A percentile compares a stretch with the other conserved stretches of the same genome.
These are phyloP conservation scores for Acrocephalus arundinaceus DNA, from an alignment of 2,113 vertebrate genomes.

Conservation along the genomic window DNA sequence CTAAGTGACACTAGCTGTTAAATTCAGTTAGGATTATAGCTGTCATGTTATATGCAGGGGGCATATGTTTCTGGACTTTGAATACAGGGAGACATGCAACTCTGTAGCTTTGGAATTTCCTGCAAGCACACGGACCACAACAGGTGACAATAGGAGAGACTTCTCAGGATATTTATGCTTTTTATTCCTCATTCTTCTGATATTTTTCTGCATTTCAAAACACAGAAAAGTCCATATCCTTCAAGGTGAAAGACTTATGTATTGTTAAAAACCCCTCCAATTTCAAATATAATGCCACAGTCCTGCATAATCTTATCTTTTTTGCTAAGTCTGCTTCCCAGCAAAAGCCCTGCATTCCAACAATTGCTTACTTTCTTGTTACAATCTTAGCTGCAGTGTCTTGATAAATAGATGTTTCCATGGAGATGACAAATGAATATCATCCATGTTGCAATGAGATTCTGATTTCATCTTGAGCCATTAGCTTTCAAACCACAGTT, in stretches of 20 bases:
- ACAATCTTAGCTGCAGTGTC: constrained; percentile 41
- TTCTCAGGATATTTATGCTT: neutral
- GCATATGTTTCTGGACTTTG: fast-evolving
- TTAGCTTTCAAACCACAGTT: constrained; percentile 70
- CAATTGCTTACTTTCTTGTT: constrained; percentile 40
- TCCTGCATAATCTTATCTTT: neutral
- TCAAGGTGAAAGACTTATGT: neutral
- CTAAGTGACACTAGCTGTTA: neutral
- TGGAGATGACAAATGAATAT: constrained; percentile 71
- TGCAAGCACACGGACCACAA: fast-evolving
- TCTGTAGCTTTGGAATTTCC: neutral
- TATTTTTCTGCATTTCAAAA: neutral
- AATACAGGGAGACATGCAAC: fast-evolving
- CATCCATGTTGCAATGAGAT: constrained; percentile 64
- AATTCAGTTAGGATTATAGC: neutral
- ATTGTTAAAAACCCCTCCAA: neutral
- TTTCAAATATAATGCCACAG: neutral
- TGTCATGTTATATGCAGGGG: neutral
- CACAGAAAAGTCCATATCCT: neutral
- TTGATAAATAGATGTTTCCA: constrained; percentile 69
- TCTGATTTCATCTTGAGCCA: constrained; percentile 75
- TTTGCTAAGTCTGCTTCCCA: neutral
- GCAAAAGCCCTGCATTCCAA: neutral
- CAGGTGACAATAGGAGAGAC: neutral
- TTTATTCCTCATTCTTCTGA: neutral